phyloP scores from a whole-genome alignment of 2,888 invertebrate species.

The Hecatera dysodea region DNA sequence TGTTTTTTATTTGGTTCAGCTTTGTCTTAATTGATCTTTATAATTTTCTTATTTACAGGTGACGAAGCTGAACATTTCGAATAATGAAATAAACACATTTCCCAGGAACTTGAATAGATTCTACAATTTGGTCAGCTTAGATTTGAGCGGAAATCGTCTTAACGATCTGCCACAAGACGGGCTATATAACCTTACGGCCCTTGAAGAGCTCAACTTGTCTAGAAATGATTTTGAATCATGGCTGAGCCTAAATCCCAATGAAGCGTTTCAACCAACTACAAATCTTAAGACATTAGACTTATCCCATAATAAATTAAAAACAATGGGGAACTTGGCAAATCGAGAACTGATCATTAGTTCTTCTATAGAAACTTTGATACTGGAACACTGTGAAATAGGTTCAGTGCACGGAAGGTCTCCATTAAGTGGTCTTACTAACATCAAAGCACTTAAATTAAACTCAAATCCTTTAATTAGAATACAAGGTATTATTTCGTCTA shows the following conservation, averaged over 20 bases:
- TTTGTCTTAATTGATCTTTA: too few species aligned
- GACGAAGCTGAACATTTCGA: slow-evolving; percentile 92
- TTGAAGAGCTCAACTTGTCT: slow-evolving; percentile 92
- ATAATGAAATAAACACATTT: slow-evolving; percentile 91
- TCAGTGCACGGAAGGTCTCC: slow-evolving; percentile 88
- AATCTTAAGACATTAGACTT: slow-evolving; percentile 91
- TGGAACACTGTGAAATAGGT: slow-evolving; percentile 92
- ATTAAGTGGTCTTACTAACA: slow-evolving; percentile 87
- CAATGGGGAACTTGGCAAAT: slow-evolving; percentile 87
- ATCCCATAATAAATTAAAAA: slow-evolving; percentile 91
- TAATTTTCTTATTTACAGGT: slow-evolving; percentile 87
- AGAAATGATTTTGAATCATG: slow-evolving; percentile 92
- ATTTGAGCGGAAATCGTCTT: slow-evolving; percentile 89
- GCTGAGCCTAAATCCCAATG: slow-evolving; percentile 90
- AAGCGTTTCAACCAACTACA: slow-evolving; percentile 85
- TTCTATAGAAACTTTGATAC: slow-evolving; percentile 90
- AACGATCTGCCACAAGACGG: slow-evolving; percentile 85
- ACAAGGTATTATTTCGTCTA: slow-evolving; percentile 86
- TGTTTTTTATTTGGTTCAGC: too few species aligned
- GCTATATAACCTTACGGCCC: slow-evolving; percentile 88
- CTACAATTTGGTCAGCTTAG: slow-evolving; percentile 78
- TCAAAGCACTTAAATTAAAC: slow-evolving; percentile 89
- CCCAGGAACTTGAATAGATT: slow-evolving; percentile 82
- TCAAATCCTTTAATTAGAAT: slow-evolving; percentile 88
- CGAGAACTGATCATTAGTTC: slow-evolving; percentile 90